These are phyloP conservation scores for Thunnus thynnus DNA, from an alignment of 2,113 vertebrate species.

Conservation along the genomic window DNA sequence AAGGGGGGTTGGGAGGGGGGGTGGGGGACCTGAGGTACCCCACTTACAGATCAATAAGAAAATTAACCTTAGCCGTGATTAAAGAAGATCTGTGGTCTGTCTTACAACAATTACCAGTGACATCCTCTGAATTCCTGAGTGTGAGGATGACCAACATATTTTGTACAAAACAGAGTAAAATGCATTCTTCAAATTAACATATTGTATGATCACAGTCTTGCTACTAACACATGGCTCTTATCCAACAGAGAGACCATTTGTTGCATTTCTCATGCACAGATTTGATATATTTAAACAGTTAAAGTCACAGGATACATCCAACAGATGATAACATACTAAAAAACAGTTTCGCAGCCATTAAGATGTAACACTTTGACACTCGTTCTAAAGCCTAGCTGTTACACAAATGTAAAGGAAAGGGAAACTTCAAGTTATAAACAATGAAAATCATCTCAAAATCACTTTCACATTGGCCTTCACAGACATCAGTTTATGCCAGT, in stretches of 20 bases:
- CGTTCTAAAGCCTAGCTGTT: too few relatives aligned
- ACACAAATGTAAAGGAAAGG: not conserved
- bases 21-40: not conserved
- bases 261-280: not conserved
- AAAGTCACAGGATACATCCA: not conserved
- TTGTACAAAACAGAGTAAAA: not conserved
- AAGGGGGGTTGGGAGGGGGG: not conserved
- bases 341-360: too few relatives aligned
- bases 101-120: not conserved
- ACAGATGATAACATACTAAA: not conserved
- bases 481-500: not conserved
- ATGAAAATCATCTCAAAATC: not conserved
- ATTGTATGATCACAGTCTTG: not conserved
- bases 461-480: not conserved
- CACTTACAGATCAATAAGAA: not conserved
- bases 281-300: not conserved
- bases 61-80: not conserved
- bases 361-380: too few relatives aligned
- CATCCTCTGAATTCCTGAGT: not conserved
- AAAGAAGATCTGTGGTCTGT: not conserved
- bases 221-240: not conserved
- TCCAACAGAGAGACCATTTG: not conserved
- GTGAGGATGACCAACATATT: not conserved
- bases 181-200: not conserved
- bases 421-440: not conserved